Evolutionary conservation across 2,113 vertebrate species (phyloP).

Genomic region (Callionymus lyra): DNA sequence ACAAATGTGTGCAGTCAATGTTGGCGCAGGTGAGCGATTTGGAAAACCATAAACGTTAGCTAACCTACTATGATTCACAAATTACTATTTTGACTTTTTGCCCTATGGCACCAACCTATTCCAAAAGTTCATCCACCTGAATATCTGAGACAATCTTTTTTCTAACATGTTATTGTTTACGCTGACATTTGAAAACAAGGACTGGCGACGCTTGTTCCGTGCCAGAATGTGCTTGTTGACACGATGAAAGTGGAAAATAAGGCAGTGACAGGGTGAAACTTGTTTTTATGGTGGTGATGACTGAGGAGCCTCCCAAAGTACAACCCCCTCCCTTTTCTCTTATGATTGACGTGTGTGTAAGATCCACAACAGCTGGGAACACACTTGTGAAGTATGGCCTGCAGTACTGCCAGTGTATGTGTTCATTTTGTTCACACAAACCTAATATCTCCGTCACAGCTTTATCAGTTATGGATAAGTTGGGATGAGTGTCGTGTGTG

Average conservation of each 20-base stretch:
- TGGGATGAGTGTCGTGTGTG: no score
- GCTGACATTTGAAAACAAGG: not conserved
- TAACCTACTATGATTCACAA: no score
- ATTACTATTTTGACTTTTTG: no score
- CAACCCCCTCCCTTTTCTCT: not conserved
- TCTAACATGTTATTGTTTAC: not conserved
- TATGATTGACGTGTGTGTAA: slow-evolving; percentile 1
- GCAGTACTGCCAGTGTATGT: not conserved
- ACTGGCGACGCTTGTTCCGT: not conserved
- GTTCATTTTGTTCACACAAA: no score
- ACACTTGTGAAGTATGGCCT: not conserved
- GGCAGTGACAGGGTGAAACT: slow-evolving; percentile 17
- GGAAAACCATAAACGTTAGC: no score
- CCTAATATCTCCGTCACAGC: no score
- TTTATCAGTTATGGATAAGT: no score
- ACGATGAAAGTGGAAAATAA: slow-evolving; percentile 10
- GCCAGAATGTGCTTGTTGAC: slow-evolving; percentile 4
- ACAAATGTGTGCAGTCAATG: no score
- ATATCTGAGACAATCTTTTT: not conserved
- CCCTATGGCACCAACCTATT: no score
- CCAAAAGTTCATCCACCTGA: not conserved
- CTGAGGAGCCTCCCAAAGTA: not conserved
- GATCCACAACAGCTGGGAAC: not conserved
- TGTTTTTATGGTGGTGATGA: slow-evolving; percentile 6
- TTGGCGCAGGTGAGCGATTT: no score